Conservation (phyloP, 2,888 invertebrate genomes). For the Brenthis daphne region DNA sequence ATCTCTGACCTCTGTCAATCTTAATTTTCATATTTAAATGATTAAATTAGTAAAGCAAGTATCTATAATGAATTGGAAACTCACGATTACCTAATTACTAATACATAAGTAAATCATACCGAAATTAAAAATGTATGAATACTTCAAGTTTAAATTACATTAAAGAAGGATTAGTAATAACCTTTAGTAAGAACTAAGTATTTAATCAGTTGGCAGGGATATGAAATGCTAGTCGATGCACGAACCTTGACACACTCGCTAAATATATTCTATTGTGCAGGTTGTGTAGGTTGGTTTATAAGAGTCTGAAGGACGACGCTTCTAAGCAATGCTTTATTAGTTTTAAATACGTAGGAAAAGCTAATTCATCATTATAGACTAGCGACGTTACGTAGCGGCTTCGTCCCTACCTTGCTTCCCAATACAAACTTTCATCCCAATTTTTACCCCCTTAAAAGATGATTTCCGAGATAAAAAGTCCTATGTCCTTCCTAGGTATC, state of each 20-base stretch:
- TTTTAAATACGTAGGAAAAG: slow-evolving; percentile 1
- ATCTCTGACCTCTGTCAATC: too few species aligned
- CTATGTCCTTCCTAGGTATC: too few species aligned
- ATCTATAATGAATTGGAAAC: too few species aligned
- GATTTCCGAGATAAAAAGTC: too few species aligned
- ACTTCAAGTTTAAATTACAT: background rate
- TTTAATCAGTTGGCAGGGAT: slow-evolving; percentile 26
- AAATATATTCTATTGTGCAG: slow-evolving; percentile 37
- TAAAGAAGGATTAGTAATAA: slow-evolving; percentile 8
- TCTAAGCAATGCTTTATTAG: background rate
- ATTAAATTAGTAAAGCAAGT: too few species aligned
- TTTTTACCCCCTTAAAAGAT: too few species aligned
- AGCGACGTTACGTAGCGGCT: too few species aligned
- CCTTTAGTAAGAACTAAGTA: slow-evolving; percentile 16
- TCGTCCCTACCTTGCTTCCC: too few species aligned
- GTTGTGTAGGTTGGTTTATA: slow-evolving; percentile 35
- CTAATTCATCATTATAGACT: background rate
- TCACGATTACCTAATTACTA: background rate
- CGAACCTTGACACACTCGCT: slow-evolving; percentile 39
- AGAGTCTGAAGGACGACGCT: slow-evolving; percentile 26
- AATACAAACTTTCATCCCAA: too few species aligned
- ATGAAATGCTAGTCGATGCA: slow-evolving; percentile 21
- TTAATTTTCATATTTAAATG: too few species aligned
- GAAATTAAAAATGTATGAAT: background rate
- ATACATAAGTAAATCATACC: background rate